Conservation (phyloP, 2,113 vertebrate genomes). For the Paramormyrops kingsleyae region DNA sequence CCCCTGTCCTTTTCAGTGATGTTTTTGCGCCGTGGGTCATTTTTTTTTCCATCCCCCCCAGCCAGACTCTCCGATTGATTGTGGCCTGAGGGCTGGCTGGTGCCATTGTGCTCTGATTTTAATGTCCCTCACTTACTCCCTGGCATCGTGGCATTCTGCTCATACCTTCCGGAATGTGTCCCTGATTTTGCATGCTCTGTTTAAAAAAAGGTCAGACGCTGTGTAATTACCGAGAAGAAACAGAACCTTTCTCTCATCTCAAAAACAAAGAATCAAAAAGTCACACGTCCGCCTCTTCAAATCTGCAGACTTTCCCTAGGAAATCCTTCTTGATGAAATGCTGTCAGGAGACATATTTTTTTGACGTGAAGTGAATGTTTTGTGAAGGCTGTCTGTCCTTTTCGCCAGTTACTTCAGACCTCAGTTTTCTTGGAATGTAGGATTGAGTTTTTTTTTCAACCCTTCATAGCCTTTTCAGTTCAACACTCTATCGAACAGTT, state of each 20-base stretch:
- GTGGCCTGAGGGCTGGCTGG: constrained; percentile 42
- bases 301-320: background rate
- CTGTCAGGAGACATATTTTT: background rate
- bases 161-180: background rate
- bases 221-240: background rate
- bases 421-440: background rate
- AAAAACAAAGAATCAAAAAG: background rate
- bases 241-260: background rate
- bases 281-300: background rate
- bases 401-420: background rate
- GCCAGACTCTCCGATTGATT: constrained; percentile 34
- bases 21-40: constrained; percentile 39
- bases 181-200: background rate
- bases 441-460: background rate
- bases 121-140: constrained; percentile 37
- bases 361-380: background rate
- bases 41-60: constrained; percentile 42
- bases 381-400: background rate
- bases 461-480: background rate
- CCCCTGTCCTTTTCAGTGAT: constrained; percentile 33
- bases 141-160: background rate
- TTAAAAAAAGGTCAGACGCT: background rate
- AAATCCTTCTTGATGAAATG: background rate
- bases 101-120: constrained; percentile 40
- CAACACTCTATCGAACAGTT: background rate